A percentile compares a stretch with the other conserved stretches of the same genome.
Conservation (phyloP, 2,113 vertebrate genomes). For the Cnemophilus loriae region DNA sequence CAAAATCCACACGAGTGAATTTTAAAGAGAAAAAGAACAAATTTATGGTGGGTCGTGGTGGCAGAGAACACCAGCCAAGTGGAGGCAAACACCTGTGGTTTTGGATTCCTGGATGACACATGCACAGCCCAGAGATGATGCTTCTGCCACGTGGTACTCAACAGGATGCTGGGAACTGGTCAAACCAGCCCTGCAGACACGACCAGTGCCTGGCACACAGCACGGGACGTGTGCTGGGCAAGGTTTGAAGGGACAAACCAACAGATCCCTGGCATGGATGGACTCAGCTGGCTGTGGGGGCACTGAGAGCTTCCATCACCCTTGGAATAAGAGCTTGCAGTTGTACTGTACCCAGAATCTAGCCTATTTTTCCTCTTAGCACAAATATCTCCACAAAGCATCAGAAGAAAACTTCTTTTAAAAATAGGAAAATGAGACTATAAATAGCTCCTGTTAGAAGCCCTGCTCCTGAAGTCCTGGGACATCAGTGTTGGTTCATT, state of each 20-base stretch:
- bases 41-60: not conserved
- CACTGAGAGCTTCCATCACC: not conserved
- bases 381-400: not conserved
- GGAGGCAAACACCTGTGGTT: not conserved
- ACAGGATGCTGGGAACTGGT: conserved; percentile 21
- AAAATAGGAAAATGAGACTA: not conserved
- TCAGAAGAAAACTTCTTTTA: not conserved
- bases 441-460: not conserved
- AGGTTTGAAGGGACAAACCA: not conserved
- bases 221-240: not conserved
- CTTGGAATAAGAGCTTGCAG: not conserved
- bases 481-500: not conserved
- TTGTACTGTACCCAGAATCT: not conserved
- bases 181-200: not conserved
- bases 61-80: not conserved
- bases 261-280: not conserved
- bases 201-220: not conserved
- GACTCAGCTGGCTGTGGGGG: not conserved
- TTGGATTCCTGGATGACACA: conserved; percentile 9
- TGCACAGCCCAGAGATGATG: not conserved
- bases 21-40: not conserved
- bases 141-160: not conserved
- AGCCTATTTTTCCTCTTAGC: not conserved
- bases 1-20: not conserved
- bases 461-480: not conserved